Conservation (phyloP, 2,113 vertebrate species). For the Ictalurus punctatus region DNA sequence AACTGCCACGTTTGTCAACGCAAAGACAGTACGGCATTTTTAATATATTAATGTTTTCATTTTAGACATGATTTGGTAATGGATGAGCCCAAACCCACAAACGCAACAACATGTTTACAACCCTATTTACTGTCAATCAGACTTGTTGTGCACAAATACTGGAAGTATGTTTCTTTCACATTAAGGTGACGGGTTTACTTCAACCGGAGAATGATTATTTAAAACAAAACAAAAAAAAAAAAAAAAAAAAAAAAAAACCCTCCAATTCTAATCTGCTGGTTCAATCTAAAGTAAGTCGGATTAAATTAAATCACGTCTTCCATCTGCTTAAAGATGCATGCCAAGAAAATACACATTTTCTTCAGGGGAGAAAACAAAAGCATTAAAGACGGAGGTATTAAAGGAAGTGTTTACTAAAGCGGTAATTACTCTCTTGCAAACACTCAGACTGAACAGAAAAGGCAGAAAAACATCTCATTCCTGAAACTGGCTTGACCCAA, state of each 20-base stretch:
- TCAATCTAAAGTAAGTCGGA: constrained; percentile 75
- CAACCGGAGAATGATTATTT: constrained; percentile 73
- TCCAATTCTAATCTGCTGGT: constrained; percentile 72
- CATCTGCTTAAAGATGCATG: constrained; percentile 74
- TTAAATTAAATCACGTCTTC: constrained; percentile 66
- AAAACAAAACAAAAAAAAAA: constrained; percentile 23
- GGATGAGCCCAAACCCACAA: neutral
- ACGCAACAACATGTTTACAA: constrained; percentile 49
- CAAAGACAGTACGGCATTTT: neutral
- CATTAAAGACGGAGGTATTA: constrained; percentile 61
- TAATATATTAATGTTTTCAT: neutral
- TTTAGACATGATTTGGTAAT: constrained; percentile 31
- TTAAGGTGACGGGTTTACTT: constrained; percentile 75
- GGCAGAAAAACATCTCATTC: constrained; percentile 59
- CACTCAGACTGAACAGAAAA: constrained; percentile 41
- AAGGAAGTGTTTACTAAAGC: constrained; percentile 63
- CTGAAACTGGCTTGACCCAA: constrained; percentile 63
- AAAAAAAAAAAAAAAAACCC: constrained; percentile 62
- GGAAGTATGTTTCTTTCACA: constrained; percentile 65
- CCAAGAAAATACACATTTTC: constrained; percentile 73
- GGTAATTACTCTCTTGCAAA: constrained; percentile 55
- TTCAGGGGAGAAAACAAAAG: constrained; percentile 62
- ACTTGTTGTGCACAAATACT: constrained; percentile 48
- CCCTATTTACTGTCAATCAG: constrained; percentile 50
- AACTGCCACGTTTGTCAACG: no score